These are phyloP conservation scores for Elmis aenea DNA, from an alignment of 2,888 invertebrate genomes.

Conservation along the genomic window DNA sequence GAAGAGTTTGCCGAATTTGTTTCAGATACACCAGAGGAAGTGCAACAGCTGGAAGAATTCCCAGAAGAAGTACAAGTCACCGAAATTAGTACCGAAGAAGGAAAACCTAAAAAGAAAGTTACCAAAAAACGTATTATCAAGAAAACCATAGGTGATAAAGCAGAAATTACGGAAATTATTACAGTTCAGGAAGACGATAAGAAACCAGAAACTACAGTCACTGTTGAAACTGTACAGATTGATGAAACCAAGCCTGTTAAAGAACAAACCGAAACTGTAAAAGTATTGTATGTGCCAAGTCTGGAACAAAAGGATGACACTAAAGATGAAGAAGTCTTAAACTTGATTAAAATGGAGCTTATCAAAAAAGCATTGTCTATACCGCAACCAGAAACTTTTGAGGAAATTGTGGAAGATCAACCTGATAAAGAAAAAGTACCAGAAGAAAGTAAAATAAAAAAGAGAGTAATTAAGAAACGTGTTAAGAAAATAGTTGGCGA, in stretches of 20 bases:
- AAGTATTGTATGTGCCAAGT: constrained; percentile 26
- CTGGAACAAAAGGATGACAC: not conserved
- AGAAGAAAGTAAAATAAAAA: constrained; percentile 24
- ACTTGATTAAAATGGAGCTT: constrained; percentile 36
- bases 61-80: constrained; percentile 41
- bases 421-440: constrained; percentile 35
- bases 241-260: constrained; percentile 15
- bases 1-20: constrained; percentile 38
- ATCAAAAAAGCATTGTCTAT: constrained; percentile 28
- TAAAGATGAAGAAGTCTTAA: constrained; percentile 32
- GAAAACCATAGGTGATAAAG: constrained; percentile 35
- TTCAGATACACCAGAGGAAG: constrained; percentile 25
- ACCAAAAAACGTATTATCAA: constrained; percentile 20
- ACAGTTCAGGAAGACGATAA: constrained; percentile 23
- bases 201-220: constrained; percentile 17
- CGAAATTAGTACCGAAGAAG: constrained; percentile 28
- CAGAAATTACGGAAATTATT: constrained; percentile 23
- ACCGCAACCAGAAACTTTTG: not conserved
- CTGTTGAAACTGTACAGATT: constrained; percentile 15
- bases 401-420: constrained; percentile 24
- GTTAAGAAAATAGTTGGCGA: constrained; percentile 29
- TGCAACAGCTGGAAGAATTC: constrained; percentile 31
- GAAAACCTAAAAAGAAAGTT: constrained; percentile 28
- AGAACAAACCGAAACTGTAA: constrained; percentile 32
- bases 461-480: constrained; percentile 29